phyloP scores from a whole-genome alignment of 2,888 invertebrate species.

The Anorthoa munda region DNA sequence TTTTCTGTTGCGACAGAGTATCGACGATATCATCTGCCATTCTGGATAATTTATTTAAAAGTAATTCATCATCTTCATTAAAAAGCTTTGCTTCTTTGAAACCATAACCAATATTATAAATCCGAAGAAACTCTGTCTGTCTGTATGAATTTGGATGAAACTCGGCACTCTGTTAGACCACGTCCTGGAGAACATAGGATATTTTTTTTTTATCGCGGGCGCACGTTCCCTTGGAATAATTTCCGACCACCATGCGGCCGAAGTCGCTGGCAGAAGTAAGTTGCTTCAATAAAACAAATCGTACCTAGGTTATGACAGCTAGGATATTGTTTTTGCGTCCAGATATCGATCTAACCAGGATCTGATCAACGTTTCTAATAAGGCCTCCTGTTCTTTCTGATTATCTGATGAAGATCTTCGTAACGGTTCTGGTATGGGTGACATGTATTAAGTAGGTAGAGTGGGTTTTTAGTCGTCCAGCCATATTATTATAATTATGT shows the following conservation, averaged over 20 bases:
- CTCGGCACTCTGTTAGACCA: too few relatives aligned
- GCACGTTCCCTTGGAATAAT: too few relatives aligned
- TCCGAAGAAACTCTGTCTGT: not conserved
- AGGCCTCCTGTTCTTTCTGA: not conserved
- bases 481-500: not conserved
- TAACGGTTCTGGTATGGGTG: slow-evolving; percentile 4
- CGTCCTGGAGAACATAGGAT: too few relatives aligned
- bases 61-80: not conserved
- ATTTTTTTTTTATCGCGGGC: too few relatives aligned
- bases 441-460: not conserved
- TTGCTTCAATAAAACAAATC: too few relatives aligned
- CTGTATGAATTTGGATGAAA: too few relatives aligned
- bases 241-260: too few relatives aligned
- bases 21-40: not conserved
- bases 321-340: not conserved
- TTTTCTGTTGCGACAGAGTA: not conserved
- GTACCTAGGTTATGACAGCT: not conserved
- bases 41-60: not conserved
- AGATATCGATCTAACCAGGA: slow-evolving; percentile 1
- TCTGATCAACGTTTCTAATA: slow-evolving; percentile 3
- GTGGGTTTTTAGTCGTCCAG: too few relatives aligned
- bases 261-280: too few relatives aligned
- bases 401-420: slow-evolving; percentile 14
- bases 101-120: not conserved
- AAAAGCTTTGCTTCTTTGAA: not conserved